phyloP scores from a whole-genome alignment of 1,140 invertebrate genomes.

The Halictus rubicundus region DNA sequence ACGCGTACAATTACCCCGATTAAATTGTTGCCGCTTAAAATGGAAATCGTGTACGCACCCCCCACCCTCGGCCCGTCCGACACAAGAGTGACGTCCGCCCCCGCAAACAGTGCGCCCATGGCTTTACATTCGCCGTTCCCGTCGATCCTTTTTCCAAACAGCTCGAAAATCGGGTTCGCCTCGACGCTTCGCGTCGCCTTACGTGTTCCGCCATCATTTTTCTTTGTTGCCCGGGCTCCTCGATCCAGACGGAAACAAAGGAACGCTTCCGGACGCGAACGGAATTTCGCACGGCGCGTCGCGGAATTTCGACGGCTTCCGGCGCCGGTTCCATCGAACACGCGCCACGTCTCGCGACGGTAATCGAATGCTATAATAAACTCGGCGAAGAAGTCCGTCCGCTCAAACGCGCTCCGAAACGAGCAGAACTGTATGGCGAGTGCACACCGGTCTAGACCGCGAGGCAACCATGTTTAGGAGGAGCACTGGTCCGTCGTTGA shows the following conservation, averaged over 20 bases:
- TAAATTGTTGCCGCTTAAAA: constrained; percentile 35
- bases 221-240: constrained; percentile 31
- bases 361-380: background rate
- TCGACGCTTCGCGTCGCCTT: background rate
- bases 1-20: constrained; percentile 22
- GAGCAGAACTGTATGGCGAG: too few species aligned
- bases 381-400: too few species aligned
- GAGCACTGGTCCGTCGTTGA: too few species aligned
- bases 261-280: constrained; percentile 14
- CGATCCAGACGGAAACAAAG: constrained; percentile 35
- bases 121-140: constrained; percentile 6
- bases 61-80: background rate
- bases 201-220: constrained; percentile 11
- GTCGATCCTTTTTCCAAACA: constrained; percentile 34
- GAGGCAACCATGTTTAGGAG: too few species aligned
- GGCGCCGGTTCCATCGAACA: background rate
- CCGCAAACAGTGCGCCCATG: background rate
- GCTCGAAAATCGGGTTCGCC: constrained; percentile 22
- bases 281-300: background rate
- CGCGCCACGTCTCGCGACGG: background rate
- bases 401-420: too few species aligned
- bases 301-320: too few species aligned
- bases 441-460: too few species aligned
- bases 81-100: background rate
- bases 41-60: constrained; percentile 28